These are phyloP conservation scores for Drosophila neutralis DNA, from an alignment of 2,888 invertebrate genomes.

Conservation along the genomic window DNA sequence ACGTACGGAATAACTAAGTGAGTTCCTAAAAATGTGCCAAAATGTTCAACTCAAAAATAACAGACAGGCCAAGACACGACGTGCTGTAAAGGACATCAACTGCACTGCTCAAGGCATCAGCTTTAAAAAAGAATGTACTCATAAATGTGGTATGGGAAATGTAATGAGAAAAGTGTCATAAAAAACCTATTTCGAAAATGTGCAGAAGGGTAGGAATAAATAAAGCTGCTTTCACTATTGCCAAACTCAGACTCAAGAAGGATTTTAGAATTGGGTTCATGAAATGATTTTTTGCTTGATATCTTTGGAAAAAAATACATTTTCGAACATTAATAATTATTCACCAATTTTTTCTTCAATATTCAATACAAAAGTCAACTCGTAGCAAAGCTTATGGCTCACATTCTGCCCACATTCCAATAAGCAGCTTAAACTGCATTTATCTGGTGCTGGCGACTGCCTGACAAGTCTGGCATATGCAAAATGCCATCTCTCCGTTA, in stretches of 20 bases:
- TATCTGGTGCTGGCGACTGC: conserved; percentile 26
- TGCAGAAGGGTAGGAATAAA: background rate
- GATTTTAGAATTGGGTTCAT: background rate
- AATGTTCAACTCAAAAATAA: conserved; percentile 31
- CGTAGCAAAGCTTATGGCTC: conserved; percentile 1
- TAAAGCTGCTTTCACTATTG: background rate
- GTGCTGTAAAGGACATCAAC: conserved; percentile 33
- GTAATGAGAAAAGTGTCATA: background rate
- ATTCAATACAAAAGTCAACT: background rate
- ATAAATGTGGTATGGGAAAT: background rate
- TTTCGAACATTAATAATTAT: background rate
- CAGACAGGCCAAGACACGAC: conserved; percentile 28
- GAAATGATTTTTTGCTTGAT: background rate
- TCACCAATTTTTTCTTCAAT: background rate
- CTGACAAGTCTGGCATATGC: conserved; percentile 68
- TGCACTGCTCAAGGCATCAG: conserved; percentile 32
- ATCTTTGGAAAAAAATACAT: background rate
- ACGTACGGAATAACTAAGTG: conserved; percentile 71
- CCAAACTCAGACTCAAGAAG: background rate
- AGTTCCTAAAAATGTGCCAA: conserved; percentile 39
- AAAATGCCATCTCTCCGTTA: conserved; percentile 55
- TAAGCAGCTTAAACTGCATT: conserved; percentile 33
- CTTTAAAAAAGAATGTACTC: background rate
- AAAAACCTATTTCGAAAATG: background rate
- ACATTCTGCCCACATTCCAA: background rate